These are phyloP conservation scores for Acanthosepion pharaonis DNA, from an alignment of 2,888 invertebrate species.

Conservation along the genomic window DNA sequence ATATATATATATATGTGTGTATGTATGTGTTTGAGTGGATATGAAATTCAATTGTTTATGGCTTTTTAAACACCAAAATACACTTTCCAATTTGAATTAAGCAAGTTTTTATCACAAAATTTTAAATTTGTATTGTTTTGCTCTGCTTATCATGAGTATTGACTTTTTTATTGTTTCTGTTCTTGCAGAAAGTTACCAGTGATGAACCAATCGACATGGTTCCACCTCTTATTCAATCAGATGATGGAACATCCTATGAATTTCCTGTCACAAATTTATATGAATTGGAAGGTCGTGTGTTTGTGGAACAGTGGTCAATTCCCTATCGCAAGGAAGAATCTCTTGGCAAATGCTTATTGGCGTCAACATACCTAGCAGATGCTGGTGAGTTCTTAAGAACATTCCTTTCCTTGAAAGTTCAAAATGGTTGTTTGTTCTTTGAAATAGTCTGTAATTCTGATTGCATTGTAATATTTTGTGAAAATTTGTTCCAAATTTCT, in stretches of 20 bases:
- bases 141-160: neutral
- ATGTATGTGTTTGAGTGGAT: too few relatives aligned
- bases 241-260: conserved; percentile 66
- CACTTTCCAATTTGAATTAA: too few relatives aligned
- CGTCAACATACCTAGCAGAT: conserved; percentile 74
- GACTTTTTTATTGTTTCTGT: neutral
- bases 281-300: conserved; percentile 76
- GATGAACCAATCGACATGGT: conserved; percentile 50
- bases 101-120: too few relatives aligned
- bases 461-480: too few relatives aligned
- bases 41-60: too few relatives aligned
- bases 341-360: conserved; percentile 76
- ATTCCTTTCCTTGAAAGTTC: too few relatives aligned
- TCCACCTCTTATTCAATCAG: conserved; percentile 54
- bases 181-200: conserved; percentile 41
- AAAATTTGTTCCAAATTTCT: too few relatives aligned
- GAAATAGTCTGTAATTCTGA: too few relatives aligned
- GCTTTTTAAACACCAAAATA: too few relatives aligned
- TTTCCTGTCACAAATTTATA: conserved; percentile 76
- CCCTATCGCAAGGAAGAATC: conserved; percentile 77
- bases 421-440: too few relatives aligned
- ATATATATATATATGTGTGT: too few relatives aligned
- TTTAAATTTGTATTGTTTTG: too few relatives aligned
- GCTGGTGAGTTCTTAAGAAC: conserved; percentile 67
- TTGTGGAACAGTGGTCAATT: conserved; percentile 77